phyloP scores from a whole-genome alignment of 2,113 vertebrate genomes.

The Peromyscus leucopus region DNA sequence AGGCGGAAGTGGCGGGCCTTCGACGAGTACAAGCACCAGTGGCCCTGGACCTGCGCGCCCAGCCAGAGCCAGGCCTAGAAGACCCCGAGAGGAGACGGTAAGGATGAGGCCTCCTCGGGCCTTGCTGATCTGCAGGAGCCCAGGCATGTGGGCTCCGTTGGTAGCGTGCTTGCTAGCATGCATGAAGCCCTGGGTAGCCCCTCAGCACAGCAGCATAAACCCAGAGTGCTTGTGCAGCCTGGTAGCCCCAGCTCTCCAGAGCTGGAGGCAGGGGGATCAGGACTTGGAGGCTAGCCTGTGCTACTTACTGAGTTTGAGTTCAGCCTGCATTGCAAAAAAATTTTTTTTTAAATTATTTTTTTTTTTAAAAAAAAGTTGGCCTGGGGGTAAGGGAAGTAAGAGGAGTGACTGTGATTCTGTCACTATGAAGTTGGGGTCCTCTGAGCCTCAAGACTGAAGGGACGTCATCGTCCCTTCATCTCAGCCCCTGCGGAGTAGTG shows the following conservation, averaged over 20 bases:
- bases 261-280: background rate
- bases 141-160: background rate
- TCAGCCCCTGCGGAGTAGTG: background rate
- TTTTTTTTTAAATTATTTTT: background rate
- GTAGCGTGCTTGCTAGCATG: background rate
- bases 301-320: background rate
- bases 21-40: slow-evolving; percentile 85
- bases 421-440: background rate
- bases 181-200: background rate
- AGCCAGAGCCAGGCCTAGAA: slow-evolving; percentile 90
- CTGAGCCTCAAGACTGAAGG: background rate
- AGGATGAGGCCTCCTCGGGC: slow-evolving; percentile 80
- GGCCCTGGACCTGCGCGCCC: slow-evolving; percentile 88
- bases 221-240: background rate
- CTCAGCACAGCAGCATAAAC: background rate
- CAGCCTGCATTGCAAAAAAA: background rate
- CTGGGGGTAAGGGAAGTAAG: background rate
- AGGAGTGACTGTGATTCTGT: background rate
- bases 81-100: slow-evolving; percentile 93
- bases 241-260: background rate
- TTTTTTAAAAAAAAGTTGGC: background rate
- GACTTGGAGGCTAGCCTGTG: background rate
- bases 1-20: slow-evolving; percentile 80
- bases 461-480: background rate
- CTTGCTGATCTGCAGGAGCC: background rate